Conservation (phyloP, 92 coral and sea anemone species). For the Scolanthus callimorphus region DNA sequence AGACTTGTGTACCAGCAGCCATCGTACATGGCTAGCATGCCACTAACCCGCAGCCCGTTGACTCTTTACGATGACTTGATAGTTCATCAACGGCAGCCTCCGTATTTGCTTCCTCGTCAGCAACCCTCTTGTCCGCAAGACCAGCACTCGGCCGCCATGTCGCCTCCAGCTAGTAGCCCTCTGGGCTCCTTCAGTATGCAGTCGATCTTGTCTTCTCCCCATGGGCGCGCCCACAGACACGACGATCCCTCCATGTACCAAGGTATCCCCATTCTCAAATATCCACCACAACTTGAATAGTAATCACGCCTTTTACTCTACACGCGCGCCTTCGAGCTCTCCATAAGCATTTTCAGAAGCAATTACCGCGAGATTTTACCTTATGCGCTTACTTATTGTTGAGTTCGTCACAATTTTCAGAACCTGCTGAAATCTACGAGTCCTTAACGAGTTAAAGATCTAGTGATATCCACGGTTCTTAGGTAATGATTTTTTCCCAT, state of each 20-base stretch:
- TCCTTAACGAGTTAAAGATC: conserved; percentile 50
- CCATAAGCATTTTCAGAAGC: no score
- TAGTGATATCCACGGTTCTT: conserved; percentile 1
- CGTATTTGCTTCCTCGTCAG: conserved; percentile 54
- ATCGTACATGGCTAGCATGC: conserved; percentile 29
- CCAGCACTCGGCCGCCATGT: conserved; percentile 6
- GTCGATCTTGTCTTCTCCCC: conserved; percentile 10
- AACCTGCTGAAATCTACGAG: conserved; percentile 53
- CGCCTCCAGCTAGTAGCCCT: conserved; percentile 7
- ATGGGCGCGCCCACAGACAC: conserved; percentile 5
- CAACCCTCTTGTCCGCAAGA: conserved; percentile 29
- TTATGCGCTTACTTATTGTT: no score
- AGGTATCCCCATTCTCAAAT: no score
- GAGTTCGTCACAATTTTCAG: no score
- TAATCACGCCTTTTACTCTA: no score
- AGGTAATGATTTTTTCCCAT: neutral
- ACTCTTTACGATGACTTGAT: conserved; percentile 39
- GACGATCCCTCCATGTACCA: conserved; percentile 13
- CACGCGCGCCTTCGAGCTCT: no score
- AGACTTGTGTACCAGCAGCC: conserved; percentile 50
- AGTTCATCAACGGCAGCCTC: conserved; percentile 39
- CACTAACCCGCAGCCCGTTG: conserved; percentile 46
- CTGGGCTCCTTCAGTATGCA: conserved; percentile 24
- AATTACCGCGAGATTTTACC: no score
- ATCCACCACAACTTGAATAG: no score